These are phyloP conservation scores for Balaeniceps rex DNA, from an alignment of 2,113 vertebrate genomes.

Conservation along the genomic window DNA sequence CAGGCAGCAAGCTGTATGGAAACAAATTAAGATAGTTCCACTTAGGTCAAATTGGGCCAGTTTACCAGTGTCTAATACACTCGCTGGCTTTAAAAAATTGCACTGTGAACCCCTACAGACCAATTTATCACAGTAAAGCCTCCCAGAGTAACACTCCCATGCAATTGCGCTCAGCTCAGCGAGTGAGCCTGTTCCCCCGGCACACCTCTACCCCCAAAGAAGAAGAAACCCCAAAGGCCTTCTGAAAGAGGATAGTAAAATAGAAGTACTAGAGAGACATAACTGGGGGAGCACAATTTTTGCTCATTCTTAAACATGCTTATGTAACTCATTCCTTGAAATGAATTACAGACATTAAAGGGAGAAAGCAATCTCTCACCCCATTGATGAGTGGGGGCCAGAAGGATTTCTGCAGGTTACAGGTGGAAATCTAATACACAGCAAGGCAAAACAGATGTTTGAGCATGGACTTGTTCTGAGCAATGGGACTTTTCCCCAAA, in stretches of 20 bases:
- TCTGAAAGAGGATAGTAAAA: background rate
- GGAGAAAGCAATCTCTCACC: background rate
- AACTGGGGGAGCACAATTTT: background rate
- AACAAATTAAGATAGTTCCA: slow-evolving; percentile 19
- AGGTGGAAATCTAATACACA: background rate
- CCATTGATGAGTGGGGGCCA: background rate
- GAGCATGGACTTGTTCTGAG: background rate
- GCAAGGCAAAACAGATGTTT: background rate
- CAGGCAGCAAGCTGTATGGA: background rate
- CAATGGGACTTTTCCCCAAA: background rate
- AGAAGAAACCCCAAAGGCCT: background rate
- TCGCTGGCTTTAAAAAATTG: background rate
- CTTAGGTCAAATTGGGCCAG: background rate
- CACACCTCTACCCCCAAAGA: background rate
- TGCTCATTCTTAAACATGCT: background rate
- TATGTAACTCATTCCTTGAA: background rate
- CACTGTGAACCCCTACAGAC: background rate
- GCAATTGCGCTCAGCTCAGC: background rate
- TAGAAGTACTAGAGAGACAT: background rate
- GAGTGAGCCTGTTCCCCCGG: background rate
- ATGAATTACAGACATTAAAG: background rate
- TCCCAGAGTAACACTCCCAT: background rate
- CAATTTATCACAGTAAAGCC: background rate
- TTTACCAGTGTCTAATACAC: background rate
- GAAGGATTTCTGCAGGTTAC: background rate